Evolutionary conservation across 1,140 invertebrate species (phyloP).

Genomic region (Drosophila guanche): DNA sequence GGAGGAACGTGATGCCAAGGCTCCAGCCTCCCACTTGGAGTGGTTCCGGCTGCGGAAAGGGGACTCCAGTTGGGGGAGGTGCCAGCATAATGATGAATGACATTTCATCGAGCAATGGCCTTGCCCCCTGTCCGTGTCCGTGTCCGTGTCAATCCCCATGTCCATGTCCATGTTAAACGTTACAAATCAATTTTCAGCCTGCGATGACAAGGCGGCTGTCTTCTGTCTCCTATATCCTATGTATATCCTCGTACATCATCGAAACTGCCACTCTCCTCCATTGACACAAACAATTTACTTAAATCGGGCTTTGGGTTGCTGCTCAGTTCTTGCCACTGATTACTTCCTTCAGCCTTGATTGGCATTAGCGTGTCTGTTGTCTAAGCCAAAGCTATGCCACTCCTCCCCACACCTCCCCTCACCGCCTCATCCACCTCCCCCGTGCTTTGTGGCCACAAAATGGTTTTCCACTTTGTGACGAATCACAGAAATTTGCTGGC

Average conservation of each 20-base stretch:
- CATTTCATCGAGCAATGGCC: conserved; percentile 64
- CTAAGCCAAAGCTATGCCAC: conserved; percentile 27
- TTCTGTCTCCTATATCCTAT: not conserved
- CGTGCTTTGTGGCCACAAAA: conserved; percentile 13
- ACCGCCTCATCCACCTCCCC: not conserved
- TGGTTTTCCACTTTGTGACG: not conserved
- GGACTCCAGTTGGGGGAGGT: not conserved
- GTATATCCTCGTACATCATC: conserved; percentile 2
- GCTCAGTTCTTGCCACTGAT: conserved; percentile 50
- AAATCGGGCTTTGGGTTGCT: conserved; percentile 27
- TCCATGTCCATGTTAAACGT: conserved; percentile 62
- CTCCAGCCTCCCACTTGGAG: conserved; percentile 33
- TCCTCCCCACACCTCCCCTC: not conserved
- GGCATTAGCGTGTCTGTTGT: conserved; percentile 69
- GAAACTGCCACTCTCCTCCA: conserved; percentile 6
- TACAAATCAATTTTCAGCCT: conserved; percentile 76
- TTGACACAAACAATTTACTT: conserved; percentile 77
- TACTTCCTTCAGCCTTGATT: conserved; percentile 63
- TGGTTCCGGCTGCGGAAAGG: conserved; percentile 74
- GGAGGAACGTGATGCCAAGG: not conserved
- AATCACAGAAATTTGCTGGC: conserved; percentile 50
- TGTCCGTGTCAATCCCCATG: not conserved
- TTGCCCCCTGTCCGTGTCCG: not conserved
- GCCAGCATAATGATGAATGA: conserved; percentile 78
- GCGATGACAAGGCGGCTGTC: not conserved